phyloP scores from a whole-genome alignment of 2,888 invertebrate genomes.

The Morinoia aosen region DNA sequence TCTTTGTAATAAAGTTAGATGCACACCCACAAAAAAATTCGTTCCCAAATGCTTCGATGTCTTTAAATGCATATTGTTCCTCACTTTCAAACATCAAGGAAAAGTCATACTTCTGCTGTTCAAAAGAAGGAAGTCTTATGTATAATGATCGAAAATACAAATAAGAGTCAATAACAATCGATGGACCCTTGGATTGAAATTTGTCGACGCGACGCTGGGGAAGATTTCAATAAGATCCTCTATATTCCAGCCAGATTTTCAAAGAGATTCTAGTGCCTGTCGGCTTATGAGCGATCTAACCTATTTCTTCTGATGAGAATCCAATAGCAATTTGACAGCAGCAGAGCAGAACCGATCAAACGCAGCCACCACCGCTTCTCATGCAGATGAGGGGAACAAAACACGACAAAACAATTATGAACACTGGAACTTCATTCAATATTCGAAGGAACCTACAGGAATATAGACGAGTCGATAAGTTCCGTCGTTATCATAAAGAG shows the following conservation, averaged over 20 bases:
- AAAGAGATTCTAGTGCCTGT: neutral
- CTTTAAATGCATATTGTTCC: neutral
- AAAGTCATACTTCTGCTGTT: neutral
- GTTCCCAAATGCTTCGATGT: neutral
- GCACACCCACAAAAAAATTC: neutral
- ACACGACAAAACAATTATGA: neutral
- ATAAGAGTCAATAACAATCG: no score
- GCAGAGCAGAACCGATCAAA: neutral
- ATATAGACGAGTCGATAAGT: neutral
- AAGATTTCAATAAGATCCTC: neutral
- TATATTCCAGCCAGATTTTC: neutral
- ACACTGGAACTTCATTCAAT: neutral
- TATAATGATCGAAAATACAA: neutral
- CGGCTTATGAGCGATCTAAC: neutral
- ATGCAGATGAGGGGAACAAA: neutral
- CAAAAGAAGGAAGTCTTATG: neutral
- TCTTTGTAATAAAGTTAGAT: no score
- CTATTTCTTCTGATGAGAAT: neutral
- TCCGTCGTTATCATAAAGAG: neutral
- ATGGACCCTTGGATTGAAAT: neutral
- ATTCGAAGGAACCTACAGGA: neutral
- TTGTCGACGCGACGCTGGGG: neutral
- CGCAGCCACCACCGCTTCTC: neutral
- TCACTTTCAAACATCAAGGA: neutral
- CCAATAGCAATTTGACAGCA: neutral